Base-by-base conservation (phyloP, 2,888 invertebrate genomes). In the Caenorhabditis imperialis region DNA sequence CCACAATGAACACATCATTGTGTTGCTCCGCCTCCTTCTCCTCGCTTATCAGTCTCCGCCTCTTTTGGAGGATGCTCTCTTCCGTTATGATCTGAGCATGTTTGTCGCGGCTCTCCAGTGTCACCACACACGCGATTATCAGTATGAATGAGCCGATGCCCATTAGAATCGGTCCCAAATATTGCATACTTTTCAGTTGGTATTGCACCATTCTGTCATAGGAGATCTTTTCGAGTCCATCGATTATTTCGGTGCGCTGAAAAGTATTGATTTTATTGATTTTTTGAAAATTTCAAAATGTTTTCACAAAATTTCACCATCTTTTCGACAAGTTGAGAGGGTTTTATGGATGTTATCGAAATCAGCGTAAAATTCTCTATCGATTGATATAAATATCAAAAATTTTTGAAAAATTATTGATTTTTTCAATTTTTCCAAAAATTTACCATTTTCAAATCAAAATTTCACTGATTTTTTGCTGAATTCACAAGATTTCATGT, bases 91-190 rank as follows among this genome's bases (percentile, higher is more conserved):
- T 72, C 23, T 76, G 76, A 3, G 95, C 94, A 0, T 96, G 89
- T 75, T 94, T 94, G 89, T 97, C 97, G 3, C 96, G 92, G 0
- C 95, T 95, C 88, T 97, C 97, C 88, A 97, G 95, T n/a, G 96
- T 97, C 93, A 97, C 95, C 57, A 98, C 97, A 88, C 96, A 96
- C 0, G 96, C 95, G 30, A 96, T 95, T 22, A 97, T 96, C 40
- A 97, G 94, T 81, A 96, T 94, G 89, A 97, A 97, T 92, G 94
- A 95, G 89, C 97, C 96, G 74, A 96, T 93, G 30, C 97, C 97
- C 96, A 97, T 97, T 57, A 97, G 93, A 78, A 96, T 94, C 1
- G 97, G 97, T 0, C 97, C 97, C n/a, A 95, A 93, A 89, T 96
- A 97, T 0, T 87, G 86, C 71, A 82, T 75, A 69, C 86, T 82